Conservation (phyloP, 2,113 vertebrate genomes). For the Cyanoderma ruficeps region DNA sequence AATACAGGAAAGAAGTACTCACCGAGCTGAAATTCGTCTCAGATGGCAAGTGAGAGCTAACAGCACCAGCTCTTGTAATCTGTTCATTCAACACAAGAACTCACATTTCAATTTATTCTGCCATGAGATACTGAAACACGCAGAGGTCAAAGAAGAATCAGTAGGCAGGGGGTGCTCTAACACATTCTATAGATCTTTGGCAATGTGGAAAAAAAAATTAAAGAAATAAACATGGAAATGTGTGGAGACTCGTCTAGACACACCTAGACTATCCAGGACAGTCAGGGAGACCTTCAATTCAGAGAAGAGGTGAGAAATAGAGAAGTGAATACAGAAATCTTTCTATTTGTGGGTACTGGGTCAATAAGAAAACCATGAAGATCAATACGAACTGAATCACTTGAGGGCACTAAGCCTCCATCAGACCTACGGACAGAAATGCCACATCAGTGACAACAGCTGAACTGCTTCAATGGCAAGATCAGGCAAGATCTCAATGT, state of each 20-base stretch:
- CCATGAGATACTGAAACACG: not conserved
- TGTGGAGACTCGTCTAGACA: not conserved
- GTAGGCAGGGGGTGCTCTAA: not conserved
- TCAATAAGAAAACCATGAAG: not conserved
- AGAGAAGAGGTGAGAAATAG: not conserved
- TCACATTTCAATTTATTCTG: not conserved
- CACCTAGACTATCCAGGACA: not conserved
- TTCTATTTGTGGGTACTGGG: not conserved
- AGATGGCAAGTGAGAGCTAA: not conserved
- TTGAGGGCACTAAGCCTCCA: not conserved
- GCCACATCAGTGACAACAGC: not conserved
- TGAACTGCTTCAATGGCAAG: not conserved
- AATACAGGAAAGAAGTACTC: not conserved
- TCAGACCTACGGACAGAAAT: not conserved
- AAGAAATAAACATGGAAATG: not conserved
- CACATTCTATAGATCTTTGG: not conserved
- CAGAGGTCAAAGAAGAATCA: not conserved
- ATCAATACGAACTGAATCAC: not conserved
- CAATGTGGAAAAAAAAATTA: not conserved
- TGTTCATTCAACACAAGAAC: constrained; percentile 4
- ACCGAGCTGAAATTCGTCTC: not conserved
- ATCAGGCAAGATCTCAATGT: not conserved
- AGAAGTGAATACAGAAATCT: not conserved
- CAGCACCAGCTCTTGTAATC: not conserved
- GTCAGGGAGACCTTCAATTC: not conserved